Evolutionary conservation across 2,888 invertebrate genomes (phyloP).

Genomic region (Torymus aiolomorphi): DNA sequence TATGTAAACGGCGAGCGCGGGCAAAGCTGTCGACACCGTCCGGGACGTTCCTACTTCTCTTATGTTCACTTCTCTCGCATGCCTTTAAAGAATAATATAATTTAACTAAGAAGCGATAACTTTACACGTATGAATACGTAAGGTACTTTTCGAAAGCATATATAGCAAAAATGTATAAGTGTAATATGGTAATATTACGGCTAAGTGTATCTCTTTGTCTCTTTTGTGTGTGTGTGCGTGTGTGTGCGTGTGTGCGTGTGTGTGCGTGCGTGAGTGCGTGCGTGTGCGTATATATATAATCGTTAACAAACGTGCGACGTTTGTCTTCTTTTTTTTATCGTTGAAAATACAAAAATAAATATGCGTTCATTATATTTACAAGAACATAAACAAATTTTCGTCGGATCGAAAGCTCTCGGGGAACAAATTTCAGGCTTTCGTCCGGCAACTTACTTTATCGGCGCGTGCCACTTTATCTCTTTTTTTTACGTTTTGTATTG

Average conservation of each 20-base stretch:
- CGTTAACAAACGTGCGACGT: too few species aligned
- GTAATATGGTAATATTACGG: not conserved
- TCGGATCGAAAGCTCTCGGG: slow-evolving; percentile 5
- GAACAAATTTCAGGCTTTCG: slow-evolving; percentile 36
- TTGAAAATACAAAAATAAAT: slow-evolving; percentile 19
- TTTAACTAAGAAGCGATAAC: slow-evolving; percentile 21
- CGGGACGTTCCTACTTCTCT: too few species aligned
- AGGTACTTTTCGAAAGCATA: slow-evolving; percentile 34
- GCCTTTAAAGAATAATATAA: slow-evolving; percentile 4
- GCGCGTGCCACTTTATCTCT: too few species aligned
- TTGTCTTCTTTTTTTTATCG: too few species aligned
- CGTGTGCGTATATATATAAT: too few species aligned
- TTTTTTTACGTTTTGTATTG: too few species aligned
- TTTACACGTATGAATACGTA: slow-evolving; percentile 27
- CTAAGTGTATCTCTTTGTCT: not conserved
- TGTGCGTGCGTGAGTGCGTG: too few species aligned
- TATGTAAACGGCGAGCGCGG: too few species aligned
- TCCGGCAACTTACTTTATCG: not conserved
- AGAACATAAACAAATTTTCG: slow-evolving; percentile 13
- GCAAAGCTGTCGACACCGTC: too few species aligned
- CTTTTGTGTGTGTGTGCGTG: too few species aligned
- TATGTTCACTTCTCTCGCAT: too few species aligned
- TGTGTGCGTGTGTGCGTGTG: too few species aligned
- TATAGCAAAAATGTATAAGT: slow-evolving; percentile 19
- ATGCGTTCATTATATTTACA: slow-evolving; percentile 35